Base-by-base conservation (phyloP, 2,113 vertebrate species). In the Bombycilla garrulus region DNA sequence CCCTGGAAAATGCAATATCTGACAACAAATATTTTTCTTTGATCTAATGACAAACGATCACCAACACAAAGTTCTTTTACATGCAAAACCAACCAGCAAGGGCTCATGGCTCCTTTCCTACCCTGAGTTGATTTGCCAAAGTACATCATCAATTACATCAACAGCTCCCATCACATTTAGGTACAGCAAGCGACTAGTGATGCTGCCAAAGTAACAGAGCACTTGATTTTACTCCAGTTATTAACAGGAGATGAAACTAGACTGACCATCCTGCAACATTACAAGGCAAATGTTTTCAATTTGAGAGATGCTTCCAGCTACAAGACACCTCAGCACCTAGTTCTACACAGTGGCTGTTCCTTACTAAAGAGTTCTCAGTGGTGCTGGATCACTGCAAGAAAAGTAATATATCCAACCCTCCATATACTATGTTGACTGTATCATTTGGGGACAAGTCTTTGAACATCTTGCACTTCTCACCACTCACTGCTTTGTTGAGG, bases 11-110 rank as follows among this genome's bases (percentile, higher is more conserved):
- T 2, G 2, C 1, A 1, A 3, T 28, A 48, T 8, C 50, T 69
- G 16, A 42, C 29, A 61, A 65, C 19, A 91, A 80, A 65, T 56
- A 64, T 29, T 90, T 44, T 15, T 51, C 51, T 73, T 40, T 19
- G 20, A 54, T 51, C 35, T 44, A 35, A 66, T 0, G 0, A 47
- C 24, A 70, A 48, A 58, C 0, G 0, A 61, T 62, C 44, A 65
- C 38, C 40, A 79, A 10, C 31, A 36, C 2, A 2, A 66, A 60
- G 19, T 21, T 58, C n/a, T 51, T 83, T 23, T 36, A 31, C 6
- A 5, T 2, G 38, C 22, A 81, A 36, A 65, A 35, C 33, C 23
- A 67, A 22, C 13, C 36, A 53, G 11, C 33, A 79, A 8, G 18
- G 19, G 42, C 33, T 81, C 20, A 33, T 5, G 5, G 58, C 16